Percentiles rank a stretch among this genome's conserved stretches.
These are phyloP conservation scores for Drosophila recens DNA, from an alignment of 2,888 invertebrate species.

Conservation along the genomic window DNA sequence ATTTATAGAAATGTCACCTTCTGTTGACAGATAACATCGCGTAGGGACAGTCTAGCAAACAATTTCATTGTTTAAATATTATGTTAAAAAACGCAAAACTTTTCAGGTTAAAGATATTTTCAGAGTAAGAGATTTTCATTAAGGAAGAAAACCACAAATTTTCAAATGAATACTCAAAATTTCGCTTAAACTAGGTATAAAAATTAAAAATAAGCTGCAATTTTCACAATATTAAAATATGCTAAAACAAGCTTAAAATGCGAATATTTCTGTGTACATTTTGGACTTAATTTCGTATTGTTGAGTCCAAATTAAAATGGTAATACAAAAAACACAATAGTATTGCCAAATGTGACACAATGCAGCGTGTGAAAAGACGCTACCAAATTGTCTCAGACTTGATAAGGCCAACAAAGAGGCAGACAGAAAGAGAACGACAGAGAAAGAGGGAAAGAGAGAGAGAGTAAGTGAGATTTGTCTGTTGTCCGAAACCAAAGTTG, in stretches of 20 bases:
- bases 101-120: not conserved
- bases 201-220: not conserved
- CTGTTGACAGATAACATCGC: conserved; percentile 11
- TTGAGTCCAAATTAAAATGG: conserved; percentile 6
- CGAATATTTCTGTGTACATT: conserved; percentile 8
- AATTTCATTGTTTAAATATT: too few species aligned
- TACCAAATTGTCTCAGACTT: conserved; percentile 34
- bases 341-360: conserved; percentile 35
- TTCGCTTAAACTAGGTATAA: not conserved
- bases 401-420: not conserved
- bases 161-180: too few species aligned
- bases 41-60: too few species aligned
- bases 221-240: conserved; percentile 8
- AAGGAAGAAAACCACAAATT: not conserved
- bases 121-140: not conserved
- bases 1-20: conserved; percentile 45
- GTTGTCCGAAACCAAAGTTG: conserved; percentile 9
- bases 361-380: conserved; percentile 58
- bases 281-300: conserved; percentile 4
- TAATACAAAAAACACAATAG: conserved; percentile 13
- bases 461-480: conserved; percentile 8
- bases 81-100: not conserved
- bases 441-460: not conserved
- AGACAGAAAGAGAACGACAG: not conserved
- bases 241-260: conserved; percentile 8